Percentiles rank a stretch among this genome's conserved stretches.
Conservation (phyloP, 2,888 invertebrate genomes). For the Aleiodes testaceus region DNA sequence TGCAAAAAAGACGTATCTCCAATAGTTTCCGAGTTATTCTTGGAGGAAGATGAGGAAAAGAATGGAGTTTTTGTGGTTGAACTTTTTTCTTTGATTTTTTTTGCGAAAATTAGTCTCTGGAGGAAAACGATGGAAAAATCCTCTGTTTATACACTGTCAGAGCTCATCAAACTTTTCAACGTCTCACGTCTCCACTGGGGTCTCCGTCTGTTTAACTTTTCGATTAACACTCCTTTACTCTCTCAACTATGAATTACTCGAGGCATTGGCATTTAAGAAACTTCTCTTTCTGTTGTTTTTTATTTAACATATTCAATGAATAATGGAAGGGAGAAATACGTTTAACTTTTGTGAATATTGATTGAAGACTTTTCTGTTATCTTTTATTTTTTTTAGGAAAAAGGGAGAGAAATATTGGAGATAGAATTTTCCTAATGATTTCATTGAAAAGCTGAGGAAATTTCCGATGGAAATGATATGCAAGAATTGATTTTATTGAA, state of each 20-base stretch:
- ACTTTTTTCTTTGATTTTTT: not conserved
- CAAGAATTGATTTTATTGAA: too few species aligned
- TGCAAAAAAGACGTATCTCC: too few species aligned
- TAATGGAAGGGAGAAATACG: constrained; percentile 1
- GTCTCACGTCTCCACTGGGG: constrained; percentile 38
- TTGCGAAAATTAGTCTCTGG: constrained; percentile 29
- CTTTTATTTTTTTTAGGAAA: too few species aligned
- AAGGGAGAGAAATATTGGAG: too few species aligned
- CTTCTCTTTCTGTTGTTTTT: constrained; percentile 22
- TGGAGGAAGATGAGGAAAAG: too few species aligned
- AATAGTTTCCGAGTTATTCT: too few species aligned
- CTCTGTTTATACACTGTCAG: constrained; percentile 42
- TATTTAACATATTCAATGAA: constrained; percentile 19
- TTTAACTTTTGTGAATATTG: too few species aligned
- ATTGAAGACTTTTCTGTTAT: too few species aligned
- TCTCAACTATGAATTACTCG: constrained; percentile 43
- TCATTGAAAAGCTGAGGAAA: too few species aligned
- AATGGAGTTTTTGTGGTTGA: too few species aligned
- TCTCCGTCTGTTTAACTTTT: constrained; percentile 52
- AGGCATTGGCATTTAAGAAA: constrained; percentile 49
- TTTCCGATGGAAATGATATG: too few species aligned
- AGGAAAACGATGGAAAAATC: constrained; percentile 37
- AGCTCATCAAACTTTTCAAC: constrained; percentile 49
- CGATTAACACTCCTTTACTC: constrained; percentile 47
- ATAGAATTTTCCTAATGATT: too few species aligned